Percentiles rank a stretch among this genome's conserved stretches.
These are phyloP conservation scores for Hydropsyche betteni DNA, from an alignment of 2,888 invertebrate species.

Conservation along the genomic window DNA sequence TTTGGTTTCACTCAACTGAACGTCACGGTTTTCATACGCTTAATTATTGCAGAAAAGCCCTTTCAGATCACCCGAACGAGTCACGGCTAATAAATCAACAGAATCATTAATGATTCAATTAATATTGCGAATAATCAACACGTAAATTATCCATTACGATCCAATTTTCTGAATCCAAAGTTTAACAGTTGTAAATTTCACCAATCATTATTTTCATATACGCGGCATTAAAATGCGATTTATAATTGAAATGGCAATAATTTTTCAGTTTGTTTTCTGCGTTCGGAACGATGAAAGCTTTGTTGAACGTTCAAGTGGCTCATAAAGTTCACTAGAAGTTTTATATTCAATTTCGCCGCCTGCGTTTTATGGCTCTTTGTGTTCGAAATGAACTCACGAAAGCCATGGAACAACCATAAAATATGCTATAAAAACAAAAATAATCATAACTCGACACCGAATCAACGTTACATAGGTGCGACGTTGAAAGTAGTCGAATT, in stretches of 20 bases:
- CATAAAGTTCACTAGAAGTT: slow-evolving; percentile 2
- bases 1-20: background rate
- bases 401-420: slow-evolving; percentile 36
- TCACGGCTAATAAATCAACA: slow-evolving; percentile 1
- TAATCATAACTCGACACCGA: slow-evolving; percentile 26
- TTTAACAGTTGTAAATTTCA: too few relatives aligned
- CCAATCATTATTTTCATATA: too few relatives aligned
- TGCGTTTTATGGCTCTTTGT: slow-evolving; percentile 46
- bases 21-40: background rate
- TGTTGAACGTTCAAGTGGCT: too few relatives aligned
- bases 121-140: too few relatives aligned
- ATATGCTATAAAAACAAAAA: slow-evolving; percentile 43
- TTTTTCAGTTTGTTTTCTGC: background rate
- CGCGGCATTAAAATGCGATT: too few relatives aligned
- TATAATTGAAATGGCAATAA: background rate
- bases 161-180: too few relatives aligned
- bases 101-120: background rate
- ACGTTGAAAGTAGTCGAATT: too few relatives aligned
- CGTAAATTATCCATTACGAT: too few relatives aligned
- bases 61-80: background rate
- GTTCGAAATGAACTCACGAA: slow-evolving; percentile 26
- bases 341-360: slow-evolving; percentile 24
- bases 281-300: too few relatives aligned
- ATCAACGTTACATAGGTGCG: background rate
- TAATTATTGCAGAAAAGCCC: slow-evolving; percentile 14